These are phyloP conservation scores for Mayetiola destructor DNA, from an alignment of 2,888 invertebrate genomes.

Conservation along the genomic window DNA sequence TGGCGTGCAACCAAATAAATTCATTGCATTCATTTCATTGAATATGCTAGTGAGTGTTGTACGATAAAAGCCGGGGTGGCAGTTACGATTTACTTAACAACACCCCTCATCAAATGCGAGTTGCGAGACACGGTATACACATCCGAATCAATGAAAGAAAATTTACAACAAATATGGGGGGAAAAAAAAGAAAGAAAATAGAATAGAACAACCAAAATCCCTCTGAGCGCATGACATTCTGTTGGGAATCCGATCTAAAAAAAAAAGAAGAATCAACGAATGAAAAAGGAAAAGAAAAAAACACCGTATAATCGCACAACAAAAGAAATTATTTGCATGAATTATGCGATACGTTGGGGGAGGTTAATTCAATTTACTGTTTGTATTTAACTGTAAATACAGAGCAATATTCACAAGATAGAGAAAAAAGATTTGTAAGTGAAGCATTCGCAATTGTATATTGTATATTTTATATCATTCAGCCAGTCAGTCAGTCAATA, in stretches of 20 bases:
- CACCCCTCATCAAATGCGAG: too few species aligned
- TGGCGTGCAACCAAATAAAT: slow-evolving; percentile 10
- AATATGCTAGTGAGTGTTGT: neutral
- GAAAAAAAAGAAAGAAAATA: too few species aligned
- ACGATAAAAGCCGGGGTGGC: neutral
- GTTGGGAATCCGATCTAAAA: neutral
- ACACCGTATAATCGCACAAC: slow-evolving; percentile 15
- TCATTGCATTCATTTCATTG: slow-evolving; percentile 8
- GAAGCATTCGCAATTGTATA: too few species aligned
- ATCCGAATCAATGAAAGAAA: too few species aligned
- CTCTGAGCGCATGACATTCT: too few species aligned
- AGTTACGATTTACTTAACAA: neutral
- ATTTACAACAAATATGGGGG: too few species aligned
- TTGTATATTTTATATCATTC: too few species aligned
- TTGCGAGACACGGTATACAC: too few species aligned
- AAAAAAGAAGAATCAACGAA: slow-evolving; percentile 5
- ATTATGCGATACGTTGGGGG: slow-evolving; percentile 13
- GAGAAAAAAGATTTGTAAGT: too few species aligned
- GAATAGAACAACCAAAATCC: too few species aligned
- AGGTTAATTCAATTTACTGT: slow-evolving; percentile 16
- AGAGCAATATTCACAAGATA: too few species aligned
- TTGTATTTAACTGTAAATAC: slow-evolving; percentile 13
- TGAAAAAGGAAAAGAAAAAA: neutral
- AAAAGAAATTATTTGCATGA: slow-evolving; percentile 17
- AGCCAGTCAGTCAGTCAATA: too few species aligned